phyloP scores from a whole-genome alignment of 2,113 vertebrate species.

The Bubo bubo region DNA sequence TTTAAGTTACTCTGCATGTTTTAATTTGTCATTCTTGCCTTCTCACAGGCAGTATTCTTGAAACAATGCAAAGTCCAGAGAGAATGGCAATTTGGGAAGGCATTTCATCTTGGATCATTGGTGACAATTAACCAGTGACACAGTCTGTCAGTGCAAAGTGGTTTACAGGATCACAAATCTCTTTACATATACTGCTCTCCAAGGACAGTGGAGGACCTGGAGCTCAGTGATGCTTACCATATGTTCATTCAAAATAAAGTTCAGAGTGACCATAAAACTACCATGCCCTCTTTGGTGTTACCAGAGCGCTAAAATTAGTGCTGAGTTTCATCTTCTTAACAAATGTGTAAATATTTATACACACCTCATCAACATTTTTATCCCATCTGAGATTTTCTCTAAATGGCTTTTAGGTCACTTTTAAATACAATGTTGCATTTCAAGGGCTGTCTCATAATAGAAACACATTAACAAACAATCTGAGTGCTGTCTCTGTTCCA shows the following conservation, averaged over 20 bases:
- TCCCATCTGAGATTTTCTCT: conserved; percentile 79
- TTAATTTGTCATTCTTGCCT: not conserved
- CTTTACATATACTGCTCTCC: not conserved
- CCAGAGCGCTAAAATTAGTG: not conserved
- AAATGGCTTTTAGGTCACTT: conserved; percentile 77
- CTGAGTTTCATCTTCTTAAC: not conserved
- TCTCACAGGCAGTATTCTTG: not conserved
- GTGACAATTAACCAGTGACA: not conserved
- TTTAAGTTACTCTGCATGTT: not conserved
- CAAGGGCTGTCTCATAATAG: conserved; percentile 72
- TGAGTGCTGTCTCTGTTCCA: conserved; percentile 77
- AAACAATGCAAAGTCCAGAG: not conserved
- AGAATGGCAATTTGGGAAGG: not conserved
- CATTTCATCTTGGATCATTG: not conserved
- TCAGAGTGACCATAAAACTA: not conserved
- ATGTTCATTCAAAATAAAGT: not conserved
- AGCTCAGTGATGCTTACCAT: not conserved
- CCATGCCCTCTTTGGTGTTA: not conserved
- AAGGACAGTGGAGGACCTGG: not conserved
- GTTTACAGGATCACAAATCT: not conserved
- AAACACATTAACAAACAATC: conserved; percentile 82
- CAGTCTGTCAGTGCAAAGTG: not conserved
- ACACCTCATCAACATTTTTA: conserved; percentile 77
- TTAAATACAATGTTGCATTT: conserved; percentile 78
- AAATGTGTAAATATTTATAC: conserved; percentile 32